Conservation (phyloP, 2,888 invertebrate species). For the Xestia rhomboidea region DNA sequence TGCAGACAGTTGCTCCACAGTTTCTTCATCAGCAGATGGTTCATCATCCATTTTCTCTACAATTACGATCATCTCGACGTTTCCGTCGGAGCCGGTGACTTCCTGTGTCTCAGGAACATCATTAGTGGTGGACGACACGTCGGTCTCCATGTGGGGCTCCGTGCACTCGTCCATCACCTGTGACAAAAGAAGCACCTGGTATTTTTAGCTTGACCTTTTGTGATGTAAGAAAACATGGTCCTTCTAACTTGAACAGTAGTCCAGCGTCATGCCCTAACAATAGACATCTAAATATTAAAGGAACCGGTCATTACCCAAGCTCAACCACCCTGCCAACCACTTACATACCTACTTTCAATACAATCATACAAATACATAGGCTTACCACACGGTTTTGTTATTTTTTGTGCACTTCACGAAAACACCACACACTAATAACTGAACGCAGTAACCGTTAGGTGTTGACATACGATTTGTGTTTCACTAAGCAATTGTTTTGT, state of each 20-base stretch:
- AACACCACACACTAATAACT: slow-evolving; percentile 54
- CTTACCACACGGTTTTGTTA: slow-evolving; percentile 82
- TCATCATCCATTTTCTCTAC: slow-evolving; percentile 82
- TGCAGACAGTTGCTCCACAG: slow-evolving; percentile 40
- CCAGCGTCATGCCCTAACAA: slow-evolving; percentile 68
- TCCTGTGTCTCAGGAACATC: slow-evolving; percentile 80
- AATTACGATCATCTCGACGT: slow-evolving; percentile 82
- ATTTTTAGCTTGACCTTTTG: slow-evolving; percentile 78
- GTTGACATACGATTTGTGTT: slow-evolving; percentile 62
- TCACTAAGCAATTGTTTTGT: slow-evolving; percentile 65
- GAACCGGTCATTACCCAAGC: slow-evolving; percentile 86
- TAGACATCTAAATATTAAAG: slow-evolving; percentile 75
- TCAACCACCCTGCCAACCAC: slow-evolving; percentile 77
- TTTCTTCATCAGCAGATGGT: slow-evolving; percentile 61
- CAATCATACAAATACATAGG: slow-evolving; percentile 83
- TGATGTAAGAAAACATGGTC: slow-evolving; percentile 71
- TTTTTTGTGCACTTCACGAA: slow-evolving; percentile 55
- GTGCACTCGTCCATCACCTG: slow-evolving; percentile 87
- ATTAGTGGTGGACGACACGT: slow-evolving; percentile 84
- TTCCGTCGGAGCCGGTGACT: slow-evolving; percentile 77
- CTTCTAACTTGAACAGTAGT: slow-evolving; percentile 62
- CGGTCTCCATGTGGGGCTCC: slow-evolving; percentile 85
- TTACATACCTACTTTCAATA: slow-evolving; percentile 85
- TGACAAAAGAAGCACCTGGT: slow-evolving; percentile 74
- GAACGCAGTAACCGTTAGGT: slow-evolving; percentile 35